Base-by-base conservation (phyloP, 2,113 vertebrate genomes). In the Ophthalmolycus amberensis region DNA sequence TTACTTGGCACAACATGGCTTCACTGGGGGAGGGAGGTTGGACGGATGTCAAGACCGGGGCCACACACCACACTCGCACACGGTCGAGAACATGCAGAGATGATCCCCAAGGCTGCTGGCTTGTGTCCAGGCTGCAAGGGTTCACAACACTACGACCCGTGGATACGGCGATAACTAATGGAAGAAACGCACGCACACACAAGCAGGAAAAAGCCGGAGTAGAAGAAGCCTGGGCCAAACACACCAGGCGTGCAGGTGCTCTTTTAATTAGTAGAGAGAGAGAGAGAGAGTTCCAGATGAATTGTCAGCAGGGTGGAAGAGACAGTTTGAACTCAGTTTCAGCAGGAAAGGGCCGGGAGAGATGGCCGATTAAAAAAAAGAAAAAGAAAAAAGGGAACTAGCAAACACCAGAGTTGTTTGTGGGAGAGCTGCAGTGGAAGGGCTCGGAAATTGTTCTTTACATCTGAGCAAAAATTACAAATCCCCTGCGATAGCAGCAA, bases 241-340 rank as follows among this genome's bases (percentile, higher is more conserved):
- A 80, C 85, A 83, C 3, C 72, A 77, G 79, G 80, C 85, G 88
- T 83, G 88, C 92, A 93, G 94, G 94, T 90, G 93, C 86, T 91
- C 85, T 92, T 94, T 95, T 95, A 95, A 95, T 95, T 95, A 95
- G 92, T 58, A 78, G 66, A 63, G 46, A 68, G 88, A 71, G 58
- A 60, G 54, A 2, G n/a, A 37, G 87, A 83, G 84, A 70, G 68
- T 44, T 82, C 67, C 71, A 77, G 88, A 91, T 92, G 90, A 93
- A 91, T 82, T 80, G 86, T 82, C 92, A 93, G 91, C 89, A 85
- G 91, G 89, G 81, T 62, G 86, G 89, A 90, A 65, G 67, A 75
- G 71, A 67, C 64, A 89, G 85, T 84, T 90, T 91, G 90, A 92
- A 83, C 80, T 92, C 80, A 87, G 89, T 86, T 91, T 91, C 68